Evolutionary conservation across 2,888 invertebrate genomes (phyloP).

Genomic region (Scaptomyza flava): DNA sequence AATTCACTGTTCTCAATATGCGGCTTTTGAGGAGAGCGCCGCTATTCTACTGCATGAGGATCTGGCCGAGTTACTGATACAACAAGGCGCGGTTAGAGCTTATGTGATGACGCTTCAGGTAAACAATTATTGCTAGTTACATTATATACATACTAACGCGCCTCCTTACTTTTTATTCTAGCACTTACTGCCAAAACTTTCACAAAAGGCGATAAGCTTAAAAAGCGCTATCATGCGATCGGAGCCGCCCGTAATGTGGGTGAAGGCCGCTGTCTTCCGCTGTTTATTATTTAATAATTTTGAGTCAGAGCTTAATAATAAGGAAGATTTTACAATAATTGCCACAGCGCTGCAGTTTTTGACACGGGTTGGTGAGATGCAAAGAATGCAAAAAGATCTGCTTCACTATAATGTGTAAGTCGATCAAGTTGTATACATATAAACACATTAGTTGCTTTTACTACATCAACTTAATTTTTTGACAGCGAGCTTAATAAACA

Average conservation of each 20-base stretch:
- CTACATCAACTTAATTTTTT: neutral
- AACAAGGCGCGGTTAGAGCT: conserved; percentile 59
- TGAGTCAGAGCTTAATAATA: conserved; percentile 71
- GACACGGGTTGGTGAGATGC: conserved; percentile 80
- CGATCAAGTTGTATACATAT: neutral
- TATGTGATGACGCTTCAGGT: conserved; percentile 80
- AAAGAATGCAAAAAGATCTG: conserved; percentile 78
- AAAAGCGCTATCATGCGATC: conserved; percentile 72
- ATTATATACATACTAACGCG: neutral
- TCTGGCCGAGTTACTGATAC: conserved; percentile 66
- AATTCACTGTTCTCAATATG: conserved; percentile 66
- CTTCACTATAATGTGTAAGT: conserved; percentile 85
- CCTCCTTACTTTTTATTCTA: conserved; percentile 27
- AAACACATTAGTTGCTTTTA: neutral
- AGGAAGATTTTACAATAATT: conserved; percentile 79
- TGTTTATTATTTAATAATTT: conserved; percentile 82
- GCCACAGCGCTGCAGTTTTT: conserved; percentile 73
- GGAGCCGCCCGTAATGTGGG: conserved; percentile 74
- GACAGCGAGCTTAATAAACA: conserved; percentile 74
- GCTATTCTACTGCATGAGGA: conserved; percentile 79
- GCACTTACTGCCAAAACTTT: conserved; percentile 76
- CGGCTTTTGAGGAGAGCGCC: conserved; percentile 78
- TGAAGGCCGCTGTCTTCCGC: conserved; percentile 75
- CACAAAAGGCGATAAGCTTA: conserved; percentile 64
- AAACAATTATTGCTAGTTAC: neutral